phyloP scores from a whole-genome alignment of 2,113 vertebrate species.

The Paedocypris sp. region DNA sequence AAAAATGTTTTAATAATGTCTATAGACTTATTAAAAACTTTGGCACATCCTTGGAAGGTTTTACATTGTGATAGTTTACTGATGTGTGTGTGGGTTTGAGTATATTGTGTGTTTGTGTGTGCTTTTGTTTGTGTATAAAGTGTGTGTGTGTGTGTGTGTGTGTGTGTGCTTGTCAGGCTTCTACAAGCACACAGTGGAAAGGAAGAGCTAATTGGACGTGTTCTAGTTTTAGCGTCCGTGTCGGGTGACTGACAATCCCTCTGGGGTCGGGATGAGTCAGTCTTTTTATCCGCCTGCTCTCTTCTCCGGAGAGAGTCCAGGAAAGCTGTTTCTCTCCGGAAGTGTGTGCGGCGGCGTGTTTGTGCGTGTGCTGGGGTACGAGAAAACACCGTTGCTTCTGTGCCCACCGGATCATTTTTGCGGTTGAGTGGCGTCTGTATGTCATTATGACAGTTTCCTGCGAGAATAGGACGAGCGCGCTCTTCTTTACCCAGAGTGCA shows the following conservation, averaged over 20 bases:
- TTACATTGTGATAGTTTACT: no score
- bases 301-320: constrained; percentile 6
- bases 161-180: constrained; percentile 7
- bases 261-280: constrained; percentile 32
- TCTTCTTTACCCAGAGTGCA: neutral
- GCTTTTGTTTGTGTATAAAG: no score
- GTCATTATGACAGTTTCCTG: constrained; percentile 14
- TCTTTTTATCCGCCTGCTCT: constrained; percentile 3
- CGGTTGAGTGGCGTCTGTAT: neutral
- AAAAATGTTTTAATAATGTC: no score
- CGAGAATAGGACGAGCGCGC: neutral
- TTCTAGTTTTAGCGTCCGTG: constrained; percentile 29
- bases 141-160: neutral
- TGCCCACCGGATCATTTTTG: constrained; percentile 11
- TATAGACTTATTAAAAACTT: no score
- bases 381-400: neutral
- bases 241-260: constrained; percentile 12
- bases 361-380: neutral
- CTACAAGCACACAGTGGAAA: constrained; percentile 1
- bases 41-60: no score
- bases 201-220: constrained; percentile 33
- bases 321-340: neutral
- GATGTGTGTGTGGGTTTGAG: no score
- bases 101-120: no score
- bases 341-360: neutral